Evolutionary conservation across 2,113 vertebrate genomes (phyloP).

Genomic region (Phaetusa simplex): DNA sequence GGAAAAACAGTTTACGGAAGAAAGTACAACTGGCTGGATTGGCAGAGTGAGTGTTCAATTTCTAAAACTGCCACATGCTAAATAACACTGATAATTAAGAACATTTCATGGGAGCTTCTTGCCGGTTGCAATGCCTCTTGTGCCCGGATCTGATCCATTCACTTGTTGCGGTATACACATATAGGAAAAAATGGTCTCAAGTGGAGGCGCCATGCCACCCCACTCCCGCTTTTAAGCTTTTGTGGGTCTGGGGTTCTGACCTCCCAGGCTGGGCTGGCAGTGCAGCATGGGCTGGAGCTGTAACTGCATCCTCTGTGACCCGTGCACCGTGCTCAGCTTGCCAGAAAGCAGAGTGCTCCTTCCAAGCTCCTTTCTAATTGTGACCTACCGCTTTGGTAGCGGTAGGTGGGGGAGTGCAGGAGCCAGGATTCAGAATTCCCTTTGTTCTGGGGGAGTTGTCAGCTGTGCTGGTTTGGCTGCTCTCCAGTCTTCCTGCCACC

Average conservation of each 20-base stretch:
- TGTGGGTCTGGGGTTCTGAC: not conserved
- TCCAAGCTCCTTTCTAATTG: not conserved
- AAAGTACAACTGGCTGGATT: constrained; percentile 89
- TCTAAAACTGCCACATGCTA: not conserved
- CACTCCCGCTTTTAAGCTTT: rapidly evolving
- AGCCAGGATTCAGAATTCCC: not conserved
- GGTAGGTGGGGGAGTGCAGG: not conserved
- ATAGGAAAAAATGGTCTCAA: not conserved
- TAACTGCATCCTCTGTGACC: not conserved
- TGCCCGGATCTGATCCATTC: not conserved
- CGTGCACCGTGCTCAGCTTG: not conserved
- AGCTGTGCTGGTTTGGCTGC: not conserved
- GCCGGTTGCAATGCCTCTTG: not conserved
- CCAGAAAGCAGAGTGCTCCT: not conserved
- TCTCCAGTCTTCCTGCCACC: not conserved
- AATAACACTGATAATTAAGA: not conserved
- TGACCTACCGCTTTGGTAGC: not conserved
- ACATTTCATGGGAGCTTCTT: not conserved
- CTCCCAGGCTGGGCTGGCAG: not conserved
- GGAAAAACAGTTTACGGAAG: constrained; percentile 71
- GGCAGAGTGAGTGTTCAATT: constrained; percentile 86
- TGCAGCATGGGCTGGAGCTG: not conserved
- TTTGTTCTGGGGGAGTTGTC: not conserved
- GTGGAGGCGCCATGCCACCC: rapidly evolving
- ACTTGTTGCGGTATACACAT: not conserved